Conservation (phyloP, 1,140 invertebrate species). For the Trinorchestia longiramus region DNA sequence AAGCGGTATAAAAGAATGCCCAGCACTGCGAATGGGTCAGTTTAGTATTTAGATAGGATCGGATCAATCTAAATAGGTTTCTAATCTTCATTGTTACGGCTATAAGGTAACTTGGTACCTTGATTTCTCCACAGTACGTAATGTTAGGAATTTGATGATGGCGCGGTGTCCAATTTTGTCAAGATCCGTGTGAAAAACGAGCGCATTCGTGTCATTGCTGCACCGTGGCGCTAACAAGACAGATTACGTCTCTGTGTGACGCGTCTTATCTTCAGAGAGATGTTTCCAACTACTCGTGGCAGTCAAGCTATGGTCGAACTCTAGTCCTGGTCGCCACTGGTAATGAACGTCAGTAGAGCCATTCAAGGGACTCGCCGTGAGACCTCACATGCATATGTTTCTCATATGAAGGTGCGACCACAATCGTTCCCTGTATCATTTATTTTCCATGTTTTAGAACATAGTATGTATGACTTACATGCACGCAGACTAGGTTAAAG, state of each 20-base stretch:
- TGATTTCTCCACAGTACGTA: neutral
- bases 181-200: neutral
- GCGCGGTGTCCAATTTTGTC: neutral
- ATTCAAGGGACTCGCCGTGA: neutral
- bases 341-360: slow-evolving; percentile 1
- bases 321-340: neutral
- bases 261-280: neutral
- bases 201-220: neutral
- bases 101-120: neutral
- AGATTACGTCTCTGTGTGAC: neutral
- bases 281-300: neutral
- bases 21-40: neutral
- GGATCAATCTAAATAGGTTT: slow-evolving; percentile 22
- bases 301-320: neutral
- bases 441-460: too few relatives aligned
- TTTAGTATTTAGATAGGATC: slow-evolving; percentile 30
- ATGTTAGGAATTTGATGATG: neutral
- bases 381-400: neutral
- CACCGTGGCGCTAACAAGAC: slow-evolving; percentile 18
- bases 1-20: neutral
- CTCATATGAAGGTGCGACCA: too few relatives aligned
- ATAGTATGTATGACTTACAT: neutral
- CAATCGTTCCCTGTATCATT: too few relatives aligned
- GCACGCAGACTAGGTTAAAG: neutral
- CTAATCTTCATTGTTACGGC: neutral